Evolutionary conservation across 2,797 vertebrate species (phyloP).

Genomic region (Dicrostonyx torquatus): DNA sequence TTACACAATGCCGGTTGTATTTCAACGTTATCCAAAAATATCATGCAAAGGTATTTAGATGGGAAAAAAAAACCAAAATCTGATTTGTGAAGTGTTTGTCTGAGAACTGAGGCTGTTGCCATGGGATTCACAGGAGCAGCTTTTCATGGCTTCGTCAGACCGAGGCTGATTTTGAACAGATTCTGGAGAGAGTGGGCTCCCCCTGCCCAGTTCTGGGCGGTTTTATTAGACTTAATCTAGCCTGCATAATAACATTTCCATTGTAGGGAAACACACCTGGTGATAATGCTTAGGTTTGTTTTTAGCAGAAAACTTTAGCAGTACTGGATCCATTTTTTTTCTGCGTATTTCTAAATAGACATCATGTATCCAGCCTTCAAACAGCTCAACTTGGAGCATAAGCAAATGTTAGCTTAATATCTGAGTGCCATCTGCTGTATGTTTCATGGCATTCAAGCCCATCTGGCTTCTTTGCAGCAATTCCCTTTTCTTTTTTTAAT

Average conservation of each 20-base stretch:
- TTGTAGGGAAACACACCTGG: constrained; percentile 71
- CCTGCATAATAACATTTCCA: constrained; percentile 31
- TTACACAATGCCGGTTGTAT: neutral
- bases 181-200: constrained; percentile 49
- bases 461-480: constrained; percentile 81
- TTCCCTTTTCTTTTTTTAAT: neutral
- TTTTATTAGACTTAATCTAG: constrained; percentile 63
- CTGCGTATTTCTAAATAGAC: constrained; percentile 77
- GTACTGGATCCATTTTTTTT: constrained; percentile 75
- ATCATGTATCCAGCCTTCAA: constrained; percentile 71
- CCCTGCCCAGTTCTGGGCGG: constrained; percentile 18
- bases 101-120: constrained; percentile 64
- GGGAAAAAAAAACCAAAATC: constrained; percentile 68
- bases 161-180: constrained; percentile 71
- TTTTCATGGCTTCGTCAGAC: constrained; percentile 68
- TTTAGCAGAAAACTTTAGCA: constrained; percentile 77
- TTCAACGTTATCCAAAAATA: constrained; percentile 58
- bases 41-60: constrained; percentile 50
- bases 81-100: constrained; percentile 51
- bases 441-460: constrained; percentile 81
- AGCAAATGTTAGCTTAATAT: constrained; percentile 86
- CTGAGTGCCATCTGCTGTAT: constrained; percentile 87
- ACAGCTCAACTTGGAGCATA: constrained; percentile 77
- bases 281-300: constrained; percentile 73
- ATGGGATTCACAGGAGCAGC: constrained; percentile 75